Evolutionary conservation across 2,113 vertebrate species (phyloP).

Genomic region (Ceratotherium simum): DNA sequence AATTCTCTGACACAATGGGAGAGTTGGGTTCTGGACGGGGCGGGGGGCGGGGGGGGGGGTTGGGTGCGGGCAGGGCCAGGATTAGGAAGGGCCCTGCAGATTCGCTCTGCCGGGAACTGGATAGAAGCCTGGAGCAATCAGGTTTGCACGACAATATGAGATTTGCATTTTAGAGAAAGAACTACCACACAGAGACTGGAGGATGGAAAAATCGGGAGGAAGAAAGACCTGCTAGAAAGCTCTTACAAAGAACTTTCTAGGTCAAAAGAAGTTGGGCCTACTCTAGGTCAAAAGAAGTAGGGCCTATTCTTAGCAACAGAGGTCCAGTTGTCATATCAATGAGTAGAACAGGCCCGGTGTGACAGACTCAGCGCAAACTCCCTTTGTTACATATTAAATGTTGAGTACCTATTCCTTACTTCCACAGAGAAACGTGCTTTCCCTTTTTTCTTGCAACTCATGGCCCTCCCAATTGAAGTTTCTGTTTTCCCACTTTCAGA

Average conservation of each 20-base stretch:
- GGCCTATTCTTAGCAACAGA: not conserved
- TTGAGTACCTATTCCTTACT: not conserved
- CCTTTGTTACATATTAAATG: not conserved
- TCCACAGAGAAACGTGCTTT: not conserved
- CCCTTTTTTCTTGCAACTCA: not conserved
- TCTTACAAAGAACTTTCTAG: not conserved
- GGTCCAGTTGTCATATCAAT: not conserved
- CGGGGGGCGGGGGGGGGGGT: too few species aligned
- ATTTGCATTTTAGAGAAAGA: not conserved
- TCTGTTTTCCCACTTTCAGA: not conserved
- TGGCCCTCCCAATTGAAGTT: not conserved
- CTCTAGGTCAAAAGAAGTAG: not conserved
- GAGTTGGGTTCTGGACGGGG: not conserved
- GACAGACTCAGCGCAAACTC: not conserved
- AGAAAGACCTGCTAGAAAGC: not conserved
- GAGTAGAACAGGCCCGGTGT: rapidly evolving
- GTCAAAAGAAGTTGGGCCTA: not conserved
- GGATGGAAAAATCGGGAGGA: not conserved
- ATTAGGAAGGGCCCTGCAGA: not conserved
- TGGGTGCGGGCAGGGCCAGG: rapidly evolving
- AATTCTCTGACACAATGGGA: not conserved
- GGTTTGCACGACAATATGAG: not conserved
- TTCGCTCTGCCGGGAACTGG: not conserved
- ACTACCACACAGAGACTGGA: not conserved
- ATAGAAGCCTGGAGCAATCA: not conserved